Percentiles rank a stretch among this genome's conserved stretches.
These are phyloP conservation scores for Trachythela sp. DNA, from an alignment of 64 coral and sea anemone species.

Conservation along the genomic window DNA sequence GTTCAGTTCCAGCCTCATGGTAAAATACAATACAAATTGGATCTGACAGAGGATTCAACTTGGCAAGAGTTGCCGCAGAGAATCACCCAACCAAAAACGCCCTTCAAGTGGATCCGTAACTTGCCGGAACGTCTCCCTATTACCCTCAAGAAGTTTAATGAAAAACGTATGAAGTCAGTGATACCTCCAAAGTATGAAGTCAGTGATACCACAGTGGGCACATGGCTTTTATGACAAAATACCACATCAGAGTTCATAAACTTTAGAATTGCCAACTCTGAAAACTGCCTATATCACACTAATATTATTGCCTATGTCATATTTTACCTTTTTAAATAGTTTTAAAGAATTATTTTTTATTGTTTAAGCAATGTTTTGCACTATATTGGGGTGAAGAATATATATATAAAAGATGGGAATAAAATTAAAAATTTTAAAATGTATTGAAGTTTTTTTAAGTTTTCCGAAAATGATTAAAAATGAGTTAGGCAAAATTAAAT, in stretches of 20 bases:
- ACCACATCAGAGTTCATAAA: neutral
- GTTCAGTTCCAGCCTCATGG: neutral
- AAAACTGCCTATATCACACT: conserved; percentile 1
- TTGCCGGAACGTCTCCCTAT: neutral
- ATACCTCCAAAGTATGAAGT: neutral
- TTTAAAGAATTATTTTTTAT: neutral
- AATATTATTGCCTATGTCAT: neutral
- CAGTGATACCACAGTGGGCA: neutral
- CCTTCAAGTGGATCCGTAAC: neutral
- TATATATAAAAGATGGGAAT: neutral
- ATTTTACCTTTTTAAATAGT: neutral
- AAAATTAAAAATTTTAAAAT: neutral
- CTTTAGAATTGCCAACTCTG: neutral
- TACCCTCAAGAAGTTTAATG: neutral
- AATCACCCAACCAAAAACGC: neutral
- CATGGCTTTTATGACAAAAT: neutral
- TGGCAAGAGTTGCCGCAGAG: neutral
- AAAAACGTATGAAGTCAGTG: neutral
- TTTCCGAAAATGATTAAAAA: conserved; percentile 1
- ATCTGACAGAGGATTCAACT: neutral
- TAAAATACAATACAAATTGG: neutral
- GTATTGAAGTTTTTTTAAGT: neutral
- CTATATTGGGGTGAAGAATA: neutral
- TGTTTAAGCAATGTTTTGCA: neutral
- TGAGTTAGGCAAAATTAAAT: conserved; percentile 5